Percentiles rank a stretch among this genome's conserved stretches.
Evolutionary conservation across 2,888 invertebrate species (phyloP).

Genomic region (Pandemis heparana): DNA sequence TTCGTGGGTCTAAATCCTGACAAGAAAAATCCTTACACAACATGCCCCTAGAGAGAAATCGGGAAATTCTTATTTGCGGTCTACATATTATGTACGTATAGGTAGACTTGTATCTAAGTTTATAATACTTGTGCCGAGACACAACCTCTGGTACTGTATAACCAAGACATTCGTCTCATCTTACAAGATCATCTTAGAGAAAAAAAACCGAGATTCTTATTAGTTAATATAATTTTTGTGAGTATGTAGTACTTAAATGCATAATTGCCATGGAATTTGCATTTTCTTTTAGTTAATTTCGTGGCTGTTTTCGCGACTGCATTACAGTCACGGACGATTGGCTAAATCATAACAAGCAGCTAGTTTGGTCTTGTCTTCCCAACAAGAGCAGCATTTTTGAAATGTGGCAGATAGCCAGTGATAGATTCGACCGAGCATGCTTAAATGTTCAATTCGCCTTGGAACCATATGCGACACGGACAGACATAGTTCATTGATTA

Average conservation of each 20-base stretch:
- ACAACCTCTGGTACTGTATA: background rate
- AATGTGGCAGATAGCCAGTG: constrained; percentile 38
- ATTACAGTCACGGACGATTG: background rate
- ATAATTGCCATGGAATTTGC: background rate
- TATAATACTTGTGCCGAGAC: constrained; percentile 3
- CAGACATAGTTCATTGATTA: constrained; percentile 11
- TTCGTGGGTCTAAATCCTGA: constrained; percentile 48
- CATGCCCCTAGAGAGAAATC: constrained; percentile 46
- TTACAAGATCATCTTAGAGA: too few species aligned
- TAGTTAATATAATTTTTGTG: too few species aligned
- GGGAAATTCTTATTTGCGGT: constrained; percentile 23
- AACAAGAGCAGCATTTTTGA: constrained; percentile 19
- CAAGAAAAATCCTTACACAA: constrained; percentile 47
- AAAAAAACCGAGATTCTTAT: too few species aligned
- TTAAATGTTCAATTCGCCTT: constrained; percentile 20
- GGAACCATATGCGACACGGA: constrained; percentile 26
- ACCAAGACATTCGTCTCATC: too few species aligned
- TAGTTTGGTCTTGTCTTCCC: constrained; percentile 1
- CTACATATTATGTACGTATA: constrained; percentile 4
- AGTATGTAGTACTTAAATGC: too few species aligned
- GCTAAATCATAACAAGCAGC: background rate
- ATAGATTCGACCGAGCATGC: constrained; percentile 20
- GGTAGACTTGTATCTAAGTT: constrained; percentile 19
- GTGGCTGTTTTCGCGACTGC: background rate
- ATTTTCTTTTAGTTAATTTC: background rate